Base-by-base conservation (phyloP, 1,140 invertebrate species). In the Globodera ellingtonae region DNA sequence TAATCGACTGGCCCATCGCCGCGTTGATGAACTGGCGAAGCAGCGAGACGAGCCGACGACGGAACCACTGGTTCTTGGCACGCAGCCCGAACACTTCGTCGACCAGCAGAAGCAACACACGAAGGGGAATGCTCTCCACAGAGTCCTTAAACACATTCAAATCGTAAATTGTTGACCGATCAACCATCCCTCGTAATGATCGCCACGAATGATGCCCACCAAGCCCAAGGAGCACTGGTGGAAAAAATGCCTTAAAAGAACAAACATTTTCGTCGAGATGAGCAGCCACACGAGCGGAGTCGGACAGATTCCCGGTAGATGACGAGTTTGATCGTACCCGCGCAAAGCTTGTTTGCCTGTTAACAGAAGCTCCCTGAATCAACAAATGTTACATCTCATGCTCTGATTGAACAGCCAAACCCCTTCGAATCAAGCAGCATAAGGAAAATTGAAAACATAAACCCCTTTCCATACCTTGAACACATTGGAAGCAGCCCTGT, bases 31-130 rank as follows among this genome's bases (percentile, higher is more conserved):
- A 93, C 84, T 95, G 94, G 15, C 94, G 90, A 24, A 95, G 87
- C 65, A 95, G 90, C 0, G 93, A 93, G 4, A 95, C 93, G 84
- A 96, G 93, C 75, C 94, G 91, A 75, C 94, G 90, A 71, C 95
- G 90, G 35, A 96, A 91, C 95, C 95, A 97, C 84, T 95, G 94
- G 90, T 95, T 95, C 84, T 94, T 92, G 66, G 93, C 93, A 90
- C 94, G 93, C 67, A 96, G 90, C 89, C 96, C 95, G 91, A 96
- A 96, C 5, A 96, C 93, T 92, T 96, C 95, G 89, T 96, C 94
- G 92, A 96, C 93, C 67, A 96, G 89, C 4, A 95, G 90, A 56
- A 96, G 89, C 90, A 96, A 92, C 83, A 96, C 94, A 83, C 94
- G 91, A 73, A 96, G 89, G 18, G 95, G 95, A 90, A 96, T 94